These are phyloP conservation scores for Tenthredo notha DNA, from an alignment of 2,888 invertebrate genomes.

Conservation along the genomic window DNA sequence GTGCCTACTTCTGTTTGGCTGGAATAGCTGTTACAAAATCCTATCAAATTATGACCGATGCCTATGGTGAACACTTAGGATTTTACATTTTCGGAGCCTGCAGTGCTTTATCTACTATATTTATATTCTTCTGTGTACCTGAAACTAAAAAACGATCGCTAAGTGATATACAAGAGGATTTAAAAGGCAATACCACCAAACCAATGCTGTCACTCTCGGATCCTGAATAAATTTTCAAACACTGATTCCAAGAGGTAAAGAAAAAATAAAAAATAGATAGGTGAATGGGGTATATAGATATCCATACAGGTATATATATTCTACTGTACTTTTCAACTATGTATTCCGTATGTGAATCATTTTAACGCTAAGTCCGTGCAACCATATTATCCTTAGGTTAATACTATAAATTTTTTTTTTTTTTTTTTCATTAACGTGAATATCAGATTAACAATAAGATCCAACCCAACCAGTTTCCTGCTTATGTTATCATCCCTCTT, in stretches of 20 bases:
- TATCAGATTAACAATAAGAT: no score
- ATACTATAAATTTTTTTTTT: not conserved
- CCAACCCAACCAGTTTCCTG: no score
- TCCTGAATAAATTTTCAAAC: not conserved
- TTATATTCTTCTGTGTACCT: conserved; percentile 66
- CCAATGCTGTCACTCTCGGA: not conserved
- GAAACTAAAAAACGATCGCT: conserved; percentile 74
- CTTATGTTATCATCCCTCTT: no score
- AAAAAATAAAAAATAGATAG: no score
- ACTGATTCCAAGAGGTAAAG: not conserved
- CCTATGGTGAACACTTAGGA: conserved; percentile 69
- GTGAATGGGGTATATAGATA: no score
- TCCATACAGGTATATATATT: no score
- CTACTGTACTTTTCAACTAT: not conserved
- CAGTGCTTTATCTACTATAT: conserved; percentile 62
- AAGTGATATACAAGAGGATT: conserved; percentile 70
- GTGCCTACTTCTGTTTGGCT: conserved; percentile 65
- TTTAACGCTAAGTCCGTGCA: not conserved
- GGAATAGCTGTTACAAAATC: conserved; percentile 65
- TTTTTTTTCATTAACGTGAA: not conserved
- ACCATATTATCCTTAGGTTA: not conserved
- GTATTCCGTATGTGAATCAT: not conserved
- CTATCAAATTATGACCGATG: conserved; percentile 69
- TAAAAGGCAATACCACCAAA: not conserved
- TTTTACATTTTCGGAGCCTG: conserved; percentile 69